Conservation (phyloP, 2,797 vertebrate genomes). For the Protosalanx chinensis region DNA sequence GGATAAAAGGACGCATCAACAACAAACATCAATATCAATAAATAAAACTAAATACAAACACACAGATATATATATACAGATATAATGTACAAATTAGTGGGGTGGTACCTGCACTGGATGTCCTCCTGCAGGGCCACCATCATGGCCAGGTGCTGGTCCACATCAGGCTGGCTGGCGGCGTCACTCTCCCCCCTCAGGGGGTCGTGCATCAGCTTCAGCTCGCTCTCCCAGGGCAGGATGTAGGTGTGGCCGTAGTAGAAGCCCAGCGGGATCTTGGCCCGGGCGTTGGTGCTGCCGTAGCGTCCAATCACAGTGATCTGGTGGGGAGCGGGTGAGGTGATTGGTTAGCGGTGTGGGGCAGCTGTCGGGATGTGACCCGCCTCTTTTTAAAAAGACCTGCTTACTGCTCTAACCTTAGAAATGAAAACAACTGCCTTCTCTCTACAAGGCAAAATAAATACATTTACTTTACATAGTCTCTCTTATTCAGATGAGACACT, state of each 20-base stretch:
- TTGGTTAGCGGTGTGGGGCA: background rate
- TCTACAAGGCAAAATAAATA: too few species aligned
- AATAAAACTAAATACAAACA: too few species aligned
- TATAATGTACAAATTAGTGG: too few species aligned
- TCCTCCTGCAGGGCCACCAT: constrained; percentile 98
- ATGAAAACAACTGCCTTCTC: too few species aligned
- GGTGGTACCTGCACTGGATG: constrained; percentile 92
- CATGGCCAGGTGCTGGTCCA: constrained; percentile 96
- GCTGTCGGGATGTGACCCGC: background rate
- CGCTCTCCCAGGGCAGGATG: constrained; percentile 96
- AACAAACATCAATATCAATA: too few species aligned
- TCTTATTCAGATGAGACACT: too few species aligned
- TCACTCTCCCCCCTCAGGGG: constrained; percentile 91
- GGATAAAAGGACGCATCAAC: too few species aligned
- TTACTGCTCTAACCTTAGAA: too few species aligned
- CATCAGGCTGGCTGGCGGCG: constrained; percentile 86
- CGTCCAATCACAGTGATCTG: constrained; percentile 98
- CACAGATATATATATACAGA: too few species aligned
- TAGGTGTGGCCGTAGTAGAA: constrained; percentile 99
- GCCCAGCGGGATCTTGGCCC: constrained; percentile 96
- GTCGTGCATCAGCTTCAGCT: constrained; percentile 95
- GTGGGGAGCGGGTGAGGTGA: background rate
- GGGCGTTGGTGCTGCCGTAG: constrained; percentile 97
- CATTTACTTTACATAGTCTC: too few species aligned
- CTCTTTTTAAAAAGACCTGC: too few species aligned